phyloP scores from a whole-genome alignment of 2,113 vertebrate species.

The Climacteris rufus region DNA sequence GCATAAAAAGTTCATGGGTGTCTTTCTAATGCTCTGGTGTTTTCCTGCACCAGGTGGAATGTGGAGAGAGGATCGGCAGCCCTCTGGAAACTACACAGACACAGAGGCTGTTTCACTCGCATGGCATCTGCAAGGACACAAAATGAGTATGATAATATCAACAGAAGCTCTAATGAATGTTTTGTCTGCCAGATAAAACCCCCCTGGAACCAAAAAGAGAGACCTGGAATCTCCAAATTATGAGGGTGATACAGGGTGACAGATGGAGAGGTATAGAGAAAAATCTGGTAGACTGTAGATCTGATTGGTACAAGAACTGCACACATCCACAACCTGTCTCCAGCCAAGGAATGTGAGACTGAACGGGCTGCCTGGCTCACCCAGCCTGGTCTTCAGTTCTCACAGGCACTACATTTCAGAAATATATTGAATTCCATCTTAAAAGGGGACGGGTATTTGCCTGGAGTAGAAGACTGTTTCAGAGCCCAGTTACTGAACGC shows the following conservation, averaged over 20 bases:
- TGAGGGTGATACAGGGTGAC: not conserved
- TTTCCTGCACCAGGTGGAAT: not conserved
- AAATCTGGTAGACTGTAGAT: not conserved
- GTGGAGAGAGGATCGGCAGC: not conserved
- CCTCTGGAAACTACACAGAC: not conserved
- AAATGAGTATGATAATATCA: constrained; percentile 21
- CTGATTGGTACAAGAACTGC: not conserved
- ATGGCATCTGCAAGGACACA: not conserved
- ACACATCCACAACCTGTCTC: not conserved
- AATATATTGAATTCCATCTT: constrained; percentile 56
- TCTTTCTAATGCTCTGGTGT: not conserved
- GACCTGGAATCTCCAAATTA: not conserved
- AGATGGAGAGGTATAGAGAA: not conserved
- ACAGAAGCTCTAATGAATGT: not conserved
- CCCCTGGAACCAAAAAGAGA: not conserved
- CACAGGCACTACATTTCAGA: not conserved
- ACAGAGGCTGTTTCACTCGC: not conserved
- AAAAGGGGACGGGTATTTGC: not conserved
- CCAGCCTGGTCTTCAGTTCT: not conserved
- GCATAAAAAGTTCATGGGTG: not conserved
- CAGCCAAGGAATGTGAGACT: constrained; percentile 7
- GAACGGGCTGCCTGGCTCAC: not conserved
- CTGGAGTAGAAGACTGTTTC: constrained; percentile 21
- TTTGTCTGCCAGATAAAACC: not conserved
- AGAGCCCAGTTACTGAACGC: not conserved